Base-by-base conservation (phyloP, 2,888 invertebrate genomes). In the Piscicola geometra region DNA sequence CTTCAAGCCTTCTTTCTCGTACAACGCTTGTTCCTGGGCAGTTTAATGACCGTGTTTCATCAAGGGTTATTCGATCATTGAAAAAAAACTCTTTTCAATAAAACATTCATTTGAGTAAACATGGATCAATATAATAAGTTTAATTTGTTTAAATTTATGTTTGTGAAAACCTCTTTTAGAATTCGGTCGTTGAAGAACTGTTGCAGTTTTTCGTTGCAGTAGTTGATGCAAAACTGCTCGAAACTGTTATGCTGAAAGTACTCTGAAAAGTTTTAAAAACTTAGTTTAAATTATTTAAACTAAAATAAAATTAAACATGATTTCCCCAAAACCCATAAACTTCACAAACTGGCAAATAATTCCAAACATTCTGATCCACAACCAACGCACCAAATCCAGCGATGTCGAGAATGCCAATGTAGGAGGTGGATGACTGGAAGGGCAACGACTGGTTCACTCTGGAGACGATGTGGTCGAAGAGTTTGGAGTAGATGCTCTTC, bases 161-260 rank as follows among this genome's bases (percentile, higher is more conserved):
- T 32, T 32, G 9, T 9, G 18, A 69, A 52, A 35, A 64, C 85
- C 83, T 93, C 92, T 86, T 94, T 94, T n/a, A 97, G 87, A 81
- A 97, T 95, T 77, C 94, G 90, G 84, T 97, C 94, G 87, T 98
- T 99, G 88, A 98, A 98, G 88, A 99, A 97, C 86, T 98, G 95
- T 84, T 98, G 98, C 75, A 99, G 88, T 84, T 98, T 98, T 86
- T 99, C 98, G 86, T 99, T 98, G 87, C 97, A 98, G 86, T 96
- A 99, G 87, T 99, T 99, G 82, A 99, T 99, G 87, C 97, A 98
- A 87, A 99, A 97, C 86, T 92, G 92, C 79, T 86, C 83, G 84
- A 92, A 92, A 81, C 91, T 91, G 84, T 92, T 92, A 3, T 90
- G 89, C 71, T 90, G 90, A 85, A 92, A 92, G 84, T 91, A 92